These are phyloP conservation scores for Archaeoteleia sp. DNA, from an alignment of 2,888 invertebrate genomes.

Conservation along the genomic window DNA sequence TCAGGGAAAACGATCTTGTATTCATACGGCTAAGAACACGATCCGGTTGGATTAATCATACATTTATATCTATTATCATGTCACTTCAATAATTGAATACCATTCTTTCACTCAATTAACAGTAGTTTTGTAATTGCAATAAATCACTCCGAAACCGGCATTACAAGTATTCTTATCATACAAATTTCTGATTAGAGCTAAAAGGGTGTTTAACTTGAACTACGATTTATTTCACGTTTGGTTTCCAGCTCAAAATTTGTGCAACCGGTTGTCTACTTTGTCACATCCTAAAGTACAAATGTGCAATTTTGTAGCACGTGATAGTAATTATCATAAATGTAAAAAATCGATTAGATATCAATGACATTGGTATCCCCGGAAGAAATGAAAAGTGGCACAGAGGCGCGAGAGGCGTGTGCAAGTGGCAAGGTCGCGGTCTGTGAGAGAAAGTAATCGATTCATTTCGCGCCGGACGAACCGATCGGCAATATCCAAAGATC, in stretches of 20 bases:
- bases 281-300: too few species aligned
- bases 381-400: conserved; percentile 49
- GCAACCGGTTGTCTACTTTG: too few species aligned
- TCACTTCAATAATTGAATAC: conserved; percentile 31
- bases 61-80: conserved; percentile 23
- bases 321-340: too few species aligned
- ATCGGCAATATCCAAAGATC: conserved; percentile 26
- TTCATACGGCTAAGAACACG: background rate
- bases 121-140: conserved; percentile 37
- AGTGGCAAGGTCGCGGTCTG: conserved; percentile 49
- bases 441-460: conserved; percentile 52
- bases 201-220: too few species aligned
- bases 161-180: too few species aligned
- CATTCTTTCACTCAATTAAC: conserved; percentile 28
- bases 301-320: too few species aligned
- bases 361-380: conserved; percentile 48
- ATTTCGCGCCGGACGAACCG: conserved; percentile 32
- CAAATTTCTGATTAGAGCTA: too few species aligned
- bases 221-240: too few species aligned
- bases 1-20: conserved; percentile 7
- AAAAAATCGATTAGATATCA: conserved; percentile 16
- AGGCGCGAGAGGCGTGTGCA: conserved; percentile 33
- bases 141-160: conserved; percentile 30
- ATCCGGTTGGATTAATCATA: conserved; percentile 27
- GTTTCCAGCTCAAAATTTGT: too few species aligned